Conservation (phyloP, 2,888 invertebrate species). For the Oscheius myriophilus region DNA sequence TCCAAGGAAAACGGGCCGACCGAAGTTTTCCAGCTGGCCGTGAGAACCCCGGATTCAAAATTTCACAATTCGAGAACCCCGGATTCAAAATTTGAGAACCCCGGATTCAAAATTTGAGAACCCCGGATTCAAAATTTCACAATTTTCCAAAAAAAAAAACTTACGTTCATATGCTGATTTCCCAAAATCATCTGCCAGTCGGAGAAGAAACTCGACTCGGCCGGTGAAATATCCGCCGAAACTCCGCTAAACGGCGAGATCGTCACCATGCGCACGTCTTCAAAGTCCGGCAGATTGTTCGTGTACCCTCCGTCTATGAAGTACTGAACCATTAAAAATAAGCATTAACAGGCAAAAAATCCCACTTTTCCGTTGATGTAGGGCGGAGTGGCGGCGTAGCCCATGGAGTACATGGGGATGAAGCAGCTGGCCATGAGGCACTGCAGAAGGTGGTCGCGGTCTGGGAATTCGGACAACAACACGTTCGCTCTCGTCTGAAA, state of each 20-base stretch:
- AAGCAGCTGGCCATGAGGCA: conserved; percentile 79
- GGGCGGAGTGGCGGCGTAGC: conserved; percentile 83
- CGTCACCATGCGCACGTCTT: conserved; percentile 88
- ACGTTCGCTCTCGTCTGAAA: conserved; percentile 58
- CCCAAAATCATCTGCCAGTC: conserved; percentile 66
- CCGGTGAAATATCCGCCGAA: conserved; percentile 60
- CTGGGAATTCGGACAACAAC: conserved; percentile 52
- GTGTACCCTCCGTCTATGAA: conserved; percentile 97
- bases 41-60: too few species aligned
- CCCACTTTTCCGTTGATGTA: conserved; percentile 74
- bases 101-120: too few species aligned
- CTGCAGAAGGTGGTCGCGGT: conserved; percentile 64
- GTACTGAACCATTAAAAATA: conserved; percentile 66
- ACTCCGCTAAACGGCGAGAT: conserved; percentile 83
- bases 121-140: too few species aligned
- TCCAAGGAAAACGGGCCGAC: too few species aligned
- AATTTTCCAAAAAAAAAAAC: too few species aligned
- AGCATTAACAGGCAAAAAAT: background rate
- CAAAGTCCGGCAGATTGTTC: conserved; percentile 88
- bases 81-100: too few species aligned
- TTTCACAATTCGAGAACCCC: too few species aligned
- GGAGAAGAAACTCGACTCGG: conserved; percentile 51
- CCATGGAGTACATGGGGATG: conserved; percentile 89
- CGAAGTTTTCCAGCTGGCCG: too few species aligned
- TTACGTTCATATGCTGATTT: conserved; percentile 65